phyloP scores from a whole-genome alignment of 2,888 invertebrate genomes.

The Sclerodermus sp. region DNA sequence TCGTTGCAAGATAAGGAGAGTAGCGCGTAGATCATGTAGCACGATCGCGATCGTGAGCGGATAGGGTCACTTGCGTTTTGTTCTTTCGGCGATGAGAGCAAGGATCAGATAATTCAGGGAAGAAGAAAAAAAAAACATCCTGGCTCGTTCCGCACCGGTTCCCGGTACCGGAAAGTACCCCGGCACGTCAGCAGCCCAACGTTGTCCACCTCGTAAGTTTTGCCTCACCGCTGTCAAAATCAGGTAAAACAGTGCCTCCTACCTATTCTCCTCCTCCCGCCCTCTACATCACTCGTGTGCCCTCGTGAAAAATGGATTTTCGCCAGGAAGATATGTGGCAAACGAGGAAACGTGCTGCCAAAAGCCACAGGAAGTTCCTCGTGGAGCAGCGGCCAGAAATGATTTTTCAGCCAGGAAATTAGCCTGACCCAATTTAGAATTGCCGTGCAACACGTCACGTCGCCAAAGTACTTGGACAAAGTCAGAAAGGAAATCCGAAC shows the following conservation, averaged over 20 bases:
- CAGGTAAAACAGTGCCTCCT: slow-evolving; percentile 27
- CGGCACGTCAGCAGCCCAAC: slow-evolving; percentile 13
- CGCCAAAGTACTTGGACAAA: too few species aligned
- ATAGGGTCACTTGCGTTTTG: slow-evolving; percentile 41
- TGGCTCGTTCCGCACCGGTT: slow-evolving; percentile 25
- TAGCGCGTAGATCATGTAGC: slow-evolving; percentile 46
- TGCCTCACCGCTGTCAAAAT: slow-evolving; percentile 16
- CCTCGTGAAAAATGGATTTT: slow-evolving; percentile 28
- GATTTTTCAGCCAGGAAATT: too few species aligned
- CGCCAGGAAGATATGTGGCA: slow-evolving; percentile 1
- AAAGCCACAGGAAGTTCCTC: too few species aligned
- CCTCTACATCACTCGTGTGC: not conserved
- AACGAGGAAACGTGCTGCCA: not conserved
- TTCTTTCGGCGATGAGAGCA: slow-evolving; percentile 43
- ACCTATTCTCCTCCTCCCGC: not conserved
- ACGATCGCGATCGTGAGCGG: slow-evolving; percentile 43
- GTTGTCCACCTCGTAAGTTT: too few species aligned
- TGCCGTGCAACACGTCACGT: too few species aligned
- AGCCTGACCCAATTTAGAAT: too few species aligned
- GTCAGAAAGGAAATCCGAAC: too few species aligned
- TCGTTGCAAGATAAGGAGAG: slow-evolving; percentile 32
- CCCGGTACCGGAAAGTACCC: slow-evolving; percentile 32
- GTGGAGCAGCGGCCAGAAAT: too few species aligned
- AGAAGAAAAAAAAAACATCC: slow-evolving; percentile 10
- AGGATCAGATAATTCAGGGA: slow-evolving; percentile 21